phyloP scores from a whole-genome alignment of 2,797 vertebrate genomes.

The Melanotaenia nigrans region DNA sequence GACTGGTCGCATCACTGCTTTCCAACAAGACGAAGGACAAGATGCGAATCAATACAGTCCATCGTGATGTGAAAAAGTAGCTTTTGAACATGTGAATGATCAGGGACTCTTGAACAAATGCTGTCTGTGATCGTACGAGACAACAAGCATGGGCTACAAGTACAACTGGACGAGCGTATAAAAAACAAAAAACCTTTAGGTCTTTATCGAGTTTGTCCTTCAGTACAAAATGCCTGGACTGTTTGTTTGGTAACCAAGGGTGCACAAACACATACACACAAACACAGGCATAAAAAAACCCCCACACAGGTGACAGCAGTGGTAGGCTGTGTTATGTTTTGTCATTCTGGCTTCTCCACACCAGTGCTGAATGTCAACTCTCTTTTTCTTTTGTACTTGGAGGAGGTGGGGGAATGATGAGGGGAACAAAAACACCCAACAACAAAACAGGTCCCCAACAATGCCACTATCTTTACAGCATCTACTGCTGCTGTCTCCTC shows the following conservation, averaged over 20 bases:
- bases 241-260: conserved; percentile 60
- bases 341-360: conserved; percentile 73
- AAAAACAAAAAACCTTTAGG: conserved; percentile 27
- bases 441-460: conserved; percentile 78
- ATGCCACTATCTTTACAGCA: conserved; percentile 72
- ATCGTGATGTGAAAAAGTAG: background rate
- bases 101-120: conserved; percentile 11
- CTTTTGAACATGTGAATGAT: conserved; percentile 21
- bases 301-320: conserved; percentile 66
- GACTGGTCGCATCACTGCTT: conserved; percentile 29
- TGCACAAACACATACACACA: conserved; percentile 37
- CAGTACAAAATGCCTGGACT: conserved; percentile 59
- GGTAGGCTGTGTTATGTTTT: conserved; percentile 53
- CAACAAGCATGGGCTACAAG: conserved; percentile 21
- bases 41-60: conserved; percentile 24
- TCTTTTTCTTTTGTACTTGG: conserved; percentile 78
- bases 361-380: conserved; percentile 79
- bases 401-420: conserved; percentile 59
- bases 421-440: conserved; percentile 72
- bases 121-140: conserved; percentile 25
- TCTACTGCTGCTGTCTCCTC: conserved; percentile 69
- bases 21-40: conserved; percentile 33
- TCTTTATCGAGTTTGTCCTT: conserved; percentile 66
- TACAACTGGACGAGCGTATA: background rate
- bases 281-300: conserved; percentile 35